Conservation (phyloP, 2,113 vertebrate genomes). For the Ammodytes marinus region DNA sequence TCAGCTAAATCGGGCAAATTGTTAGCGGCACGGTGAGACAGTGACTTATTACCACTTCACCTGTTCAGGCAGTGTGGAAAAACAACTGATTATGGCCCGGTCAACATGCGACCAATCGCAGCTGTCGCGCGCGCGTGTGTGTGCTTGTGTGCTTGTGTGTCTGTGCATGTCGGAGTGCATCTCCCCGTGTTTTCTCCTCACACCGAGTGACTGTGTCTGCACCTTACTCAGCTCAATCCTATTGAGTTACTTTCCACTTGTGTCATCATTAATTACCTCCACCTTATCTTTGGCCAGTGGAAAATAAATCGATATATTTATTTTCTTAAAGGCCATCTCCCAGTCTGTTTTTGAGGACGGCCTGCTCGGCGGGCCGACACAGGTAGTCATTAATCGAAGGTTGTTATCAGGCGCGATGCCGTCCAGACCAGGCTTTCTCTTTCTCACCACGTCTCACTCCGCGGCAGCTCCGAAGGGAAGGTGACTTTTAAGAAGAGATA, state of each 20-base stretch:
- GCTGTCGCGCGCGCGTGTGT: neutral
- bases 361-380: slow-evolving; percentile 17
- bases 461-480: slow-evolving; percentile 54
- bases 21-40: slow-evolving; percentile 58
- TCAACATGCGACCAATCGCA: slow-evolving; percentile 49
- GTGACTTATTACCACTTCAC: slow-evolving; percentile 69
- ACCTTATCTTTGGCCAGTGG: slow-evolving; percentile 68
- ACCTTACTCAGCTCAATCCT: slow-evolving; percentile 55
- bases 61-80: slow-evolving; percentile 57
- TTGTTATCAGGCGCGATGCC: slow-evolving; percentile 62
- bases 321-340: slow-evolving; percentile 75
- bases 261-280: slow-evolving; percentile 75
- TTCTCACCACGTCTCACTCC: slow-evolving; percentile 47
- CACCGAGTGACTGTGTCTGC: slow-evolving; percentile 15
- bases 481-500: slow-evolving; percentile 72
- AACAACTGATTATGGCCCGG: slow-evolving; percentile 64
- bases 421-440: slow-evolving; percentile 55
- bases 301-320: slow-evolving; percentile 76
- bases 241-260: slow-evolving; percentile 60
- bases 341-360: slow-evolving; percentile 63
- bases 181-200: neutral
- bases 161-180: neutral
- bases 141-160: neutral
- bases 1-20: slow-evolving; percentile 65
- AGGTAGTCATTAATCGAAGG: slow-evolving; percentile 68